These are phyloP conservation scores for Meganola albula DNA, from an alignment of 2,888 invertebrate genomes.

Conservation along the genomic window DNA sequence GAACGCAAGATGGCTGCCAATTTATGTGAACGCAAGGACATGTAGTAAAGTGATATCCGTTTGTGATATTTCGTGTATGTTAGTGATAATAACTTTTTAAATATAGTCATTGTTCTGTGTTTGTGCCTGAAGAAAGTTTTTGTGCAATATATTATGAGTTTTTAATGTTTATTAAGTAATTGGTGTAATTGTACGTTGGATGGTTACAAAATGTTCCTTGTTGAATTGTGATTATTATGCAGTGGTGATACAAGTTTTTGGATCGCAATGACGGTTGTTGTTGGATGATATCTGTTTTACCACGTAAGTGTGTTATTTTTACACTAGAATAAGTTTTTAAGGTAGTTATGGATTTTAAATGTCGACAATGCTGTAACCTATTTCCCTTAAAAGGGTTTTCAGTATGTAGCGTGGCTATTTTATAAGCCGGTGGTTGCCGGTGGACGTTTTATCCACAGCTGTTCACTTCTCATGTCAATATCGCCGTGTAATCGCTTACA, in stretches of 20 bases:
- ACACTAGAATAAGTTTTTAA: slow-evolving; percentile 19
- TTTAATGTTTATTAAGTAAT: slow-evolving; percentile 59
- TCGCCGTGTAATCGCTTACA: slow-evolving; percentile 7
- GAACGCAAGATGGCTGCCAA: slow-evolving; percentile 76
- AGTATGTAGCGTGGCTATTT: slow-evolving; percentile 50
- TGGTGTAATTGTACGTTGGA: slow-evolving; percentile 67
- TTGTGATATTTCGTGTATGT: slow-evolving; percentile 58
- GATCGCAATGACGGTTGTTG: slow-evolving; percentile 65
- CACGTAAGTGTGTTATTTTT: slow-evolving; percentile 53
- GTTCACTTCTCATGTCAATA: slow-evolving; percentile 27
- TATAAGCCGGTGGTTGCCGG: slow-evolving; percentile 44
- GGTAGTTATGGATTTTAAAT: slow-evolving; percentile 36
- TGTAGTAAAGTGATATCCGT: slow-evolving; percentile 67
- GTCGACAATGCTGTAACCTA: slow-evolving; percentile 59
- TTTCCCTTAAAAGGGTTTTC: slow-evolving; percentile 54
- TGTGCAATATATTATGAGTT: slow-evolving; percentile 70
- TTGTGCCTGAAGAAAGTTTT: slow-evolving; percentile 50
- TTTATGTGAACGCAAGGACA: slow-evolving; percentile 75
- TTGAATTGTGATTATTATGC: slow-evolving; percentile 74
- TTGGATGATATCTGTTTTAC: slow-evolving; percentile 71
- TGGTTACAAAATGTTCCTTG: slow-evolving; percentile 70
- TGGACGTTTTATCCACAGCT: slow-evolving; percentile 33
- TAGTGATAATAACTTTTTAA: slow-evolving; percentile 63
- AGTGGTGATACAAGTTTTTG: slow-evolving; percentile 67
- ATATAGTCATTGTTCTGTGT: slow-evolving; percentile 55